Conservation (phyloP, 2,888 invertebrate genomes). For the Cotesia congregata region DNA sequence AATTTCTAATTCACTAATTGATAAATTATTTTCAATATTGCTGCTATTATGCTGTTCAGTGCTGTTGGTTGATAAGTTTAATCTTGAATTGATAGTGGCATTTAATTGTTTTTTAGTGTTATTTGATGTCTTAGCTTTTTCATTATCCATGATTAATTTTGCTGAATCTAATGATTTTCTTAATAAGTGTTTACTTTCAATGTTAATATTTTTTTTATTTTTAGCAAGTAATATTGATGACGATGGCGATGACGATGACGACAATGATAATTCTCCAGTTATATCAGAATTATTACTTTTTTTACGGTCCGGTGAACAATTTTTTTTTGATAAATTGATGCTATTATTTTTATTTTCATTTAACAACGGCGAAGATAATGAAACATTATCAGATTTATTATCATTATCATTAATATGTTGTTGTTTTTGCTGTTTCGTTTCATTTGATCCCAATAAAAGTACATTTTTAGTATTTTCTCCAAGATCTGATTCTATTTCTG, state of each 20-base stretch:
- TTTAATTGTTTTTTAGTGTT: background rate
- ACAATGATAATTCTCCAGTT: background rate
- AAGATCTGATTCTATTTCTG: conserved; percentile 27
- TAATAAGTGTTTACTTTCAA: background rate
- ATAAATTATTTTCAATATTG: background rate
- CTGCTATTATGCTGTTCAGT: background rate
- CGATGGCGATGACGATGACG: background rate
- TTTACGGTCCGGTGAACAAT: background rate
- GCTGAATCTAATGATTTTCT: background rate
- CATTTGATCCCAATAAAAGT: background rate
- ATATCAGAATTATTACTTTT: background rate
- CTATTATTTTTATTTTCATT: background rate
- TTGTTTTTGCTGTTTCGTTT: background rate
- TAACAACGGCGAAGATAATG: background rate
- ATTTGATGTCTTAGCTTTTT: background rate
- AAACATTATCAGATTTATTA: background rate
- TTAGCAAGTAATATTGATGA: background rate
- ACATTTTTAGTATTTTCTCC: conserved; percentile 21
- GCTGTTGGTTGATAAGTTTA: background rate
- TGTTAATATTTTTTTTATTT: background rate
- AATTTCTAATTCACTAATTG: background rate
- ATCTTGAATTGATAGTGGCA: background rate
- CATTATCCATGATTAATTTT: background rate
- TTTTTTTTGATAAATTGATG: background rate
- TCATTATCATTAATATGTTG: background rate